Evolutionary conservation across 92 coral and sea anemone genomes (phyloP).

Genomic region (Pocillopora grandis): DNA sequence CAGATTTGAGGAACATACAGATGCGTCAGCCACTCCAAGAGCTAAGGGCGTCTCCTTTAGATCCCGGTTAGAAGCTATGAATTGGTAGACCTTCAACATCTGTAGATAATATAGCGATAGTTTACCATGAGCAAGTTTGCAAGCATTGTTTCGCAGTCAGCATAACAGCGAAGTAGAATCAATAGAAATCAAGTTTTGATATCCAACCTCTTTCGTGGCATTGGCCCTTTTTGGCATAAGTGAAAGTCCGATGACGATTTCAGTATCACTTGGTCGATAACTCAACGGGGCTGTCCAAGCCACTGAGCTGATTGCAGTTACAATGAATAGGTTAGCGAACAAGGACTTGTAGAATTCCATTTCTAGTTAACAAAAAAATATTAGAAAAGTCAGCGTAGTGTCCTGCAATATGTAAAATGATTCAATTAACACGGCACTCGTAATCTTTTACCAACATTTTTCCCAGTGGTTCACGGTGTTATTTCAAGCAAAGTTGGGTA

Average conservation of each 20-base stretch:
- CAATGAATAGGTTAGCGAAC: background rate
- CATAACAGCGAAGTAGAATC: background rate
- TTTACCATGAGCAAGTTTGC: background rate
- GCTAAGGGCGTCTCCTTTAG: background rate
- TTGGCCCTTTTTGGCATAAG: background rate
- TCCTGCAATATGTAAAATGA: background rate
- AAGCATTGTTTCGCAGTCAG: background rate
- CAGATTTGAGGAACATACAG: background rate
- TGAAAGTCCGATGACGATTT: background rate
- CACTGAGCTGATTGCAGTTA: background rate
- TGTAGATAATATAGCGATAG: background rate
- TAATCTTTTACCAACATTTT: too few species aligned
- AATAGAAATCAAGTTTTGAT: too few species aligned
- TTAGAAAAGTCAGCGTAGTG: background rate
- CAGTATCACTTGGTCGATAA: background rate
- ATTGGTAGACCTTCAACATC: conserved; percentile 20
- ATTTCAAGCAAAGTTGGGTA: too few species aligned
- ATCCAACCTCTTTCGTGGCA: conserved; percentile 20
- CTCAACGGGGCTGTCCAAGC: background rate
- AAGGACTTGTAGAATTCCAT: conserved; percentile 6
- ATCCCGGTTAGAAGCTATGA: conserved; percentile 8
- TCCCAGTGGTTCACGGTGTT: too few species aligned
- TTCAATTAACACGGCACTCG: background rate
- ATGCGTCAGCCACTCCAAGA: background rate
- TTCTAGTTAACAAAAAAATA: background rate